Base-by-base conservation (phyloP, 1,140 invertebrate species). In the Drosophila sulfurigaster region DNA sequence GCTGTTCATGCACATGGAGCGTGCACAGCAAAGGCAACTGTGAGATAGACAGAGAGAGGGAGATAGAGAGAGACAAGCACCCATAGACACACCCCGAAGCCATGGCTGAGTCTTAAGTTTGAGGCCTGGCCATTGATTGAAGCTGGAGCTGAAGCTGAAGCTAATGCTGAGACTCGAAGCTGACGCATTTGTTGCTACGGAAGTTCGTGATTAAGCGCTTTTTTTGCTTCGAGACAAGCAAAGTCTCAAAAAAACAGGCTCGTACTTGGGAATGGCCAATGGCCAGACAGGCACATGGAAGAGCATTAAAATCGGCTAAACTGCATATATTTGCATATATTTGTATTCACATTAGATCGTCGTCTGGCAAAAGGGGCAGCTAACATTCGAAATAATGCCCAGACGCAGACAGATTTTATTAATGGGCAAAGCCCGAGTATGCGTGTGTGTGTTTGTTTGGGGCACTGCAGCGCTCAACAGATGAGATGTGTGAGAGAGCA, bases 111-210 rank as follows among this genome's bases (percentile, higher is more conserved):
- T 25, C 20, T 25, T 25, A 25, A 32, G 52, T 56, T 20, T 56
- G 30, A 56, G 52, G 52, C 52, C 52, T 56, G 52, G n/a, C 54
- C 51, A 54, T 54, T 57, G 46, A 49, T 11, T 5, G 20, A 46
- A 10, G 43, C 43, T 11, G 10, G 35, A 38, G 35, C 41, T 43
- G 41, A 13, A 43, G 41, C 41, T 43, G 13, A 54, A 54, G 30
- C n/a, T n/a, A 32, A 52, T 41, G 28, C 51, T 35, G 20, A 45
- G 46, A 46, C 57, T 59, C 38, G 67, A 62, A 70, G 70, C 77
- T 88, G 83, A 87, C 83, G 83, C 85, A 87, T 81, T 82, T 89
- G 83, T 89, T 87, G 83, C 83, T 79, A 83, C 83, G 83, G 83
- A 87, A 87, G 85, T 87, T 82, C 76, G 80, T 87, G 80, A 87